Evolutionary conservation across 2,113 vertebrate species (phyloP).

Genomic region (Delphinus delphis): DNA sequence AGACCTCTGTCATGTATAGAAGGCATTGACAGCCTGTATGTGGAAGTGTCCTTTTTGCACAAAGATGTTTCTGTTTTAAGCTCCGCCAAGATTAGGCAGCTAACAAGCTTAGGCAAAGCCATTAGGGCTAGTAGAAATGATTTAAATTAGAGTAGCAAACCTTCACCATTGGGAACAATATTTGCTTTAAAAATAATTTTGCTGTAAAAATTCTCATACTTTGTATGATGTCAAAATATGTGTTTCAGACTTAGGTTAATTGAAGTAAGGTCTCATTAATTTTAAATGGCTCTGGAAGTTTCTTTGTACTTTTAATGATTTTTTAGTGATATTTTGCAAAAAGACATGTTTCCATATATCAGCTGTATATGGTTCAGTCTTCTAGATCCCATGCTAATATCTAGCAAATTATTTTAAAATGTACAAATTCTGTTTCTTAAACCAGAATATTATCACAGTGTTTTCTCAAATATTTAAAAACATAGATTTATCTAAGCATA

Average conservation of each 20-base stretch:
- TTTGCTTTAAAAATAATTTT: conserved; percentile 25
- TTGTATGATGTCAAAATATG: conserved; percentile 17
- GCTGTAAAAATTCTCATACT: not conserved
- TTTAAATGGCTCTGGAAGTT: not conserved
- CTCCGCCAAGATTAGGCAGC: not conserved
- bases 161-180: not conserved
- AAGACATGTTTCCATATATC: not conserved
- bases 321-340: conserved; percentile 14
- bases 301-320: not conserved
- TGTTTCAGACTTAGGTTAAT: conserved; percentile 24
- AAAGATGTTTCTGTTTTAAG: conserved; percentile 19
- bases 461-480: conserved; percentile 30
- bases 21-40: not conserved
- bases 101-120: not conserved
- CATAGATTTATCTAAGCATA: conserved; percentile 38
- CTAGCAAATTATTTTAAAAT: conserved; percentile 46
- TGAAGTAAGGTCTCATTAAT: not conserved
- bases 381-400: not conserved
- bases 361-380: not conserved
- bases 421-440: not conserved
- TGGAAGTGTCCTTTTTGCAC: not conserved
- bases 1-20: not conserved
- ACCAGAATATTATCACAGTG: not conserved
- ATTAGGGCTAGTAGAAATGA: not conserved
- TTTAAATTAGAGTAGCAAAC: not conserved